Evolutionary conservation across 2,888 invertebrate species (phyloP).

Genomic region (Phymatocera aterrima): DNA sequence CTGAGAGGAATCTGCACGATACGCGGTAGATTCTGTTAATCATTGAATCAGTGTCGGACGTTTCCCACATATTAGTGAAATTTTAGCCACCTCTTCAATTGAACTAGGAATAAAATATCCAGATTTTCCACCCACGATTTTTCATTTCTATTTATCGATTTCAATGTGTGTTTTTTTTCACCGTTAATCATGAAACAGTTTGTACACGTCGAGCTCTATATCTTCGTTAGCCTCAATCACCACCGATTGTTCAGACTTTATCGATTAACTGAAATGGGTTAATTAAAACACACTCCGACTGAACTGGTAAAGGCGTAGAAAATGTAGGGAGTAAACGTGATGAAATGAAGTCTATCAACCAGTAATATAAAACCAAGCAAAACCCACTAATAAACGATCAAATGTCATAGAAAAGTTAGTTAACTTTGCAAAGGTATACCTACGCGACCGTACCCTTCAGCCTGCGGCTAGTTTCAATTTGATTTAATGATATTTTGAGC

Average conservation of each 20-base stretch:
- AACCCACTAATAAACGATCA: background rate
- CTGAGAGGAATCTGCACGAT: background rate
- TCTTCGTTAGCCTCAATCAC: slow-evolving; percentile 20
- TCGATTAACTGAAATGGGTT: slow-evolving; percentile 34
- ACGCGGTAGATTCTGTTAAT: background rate
- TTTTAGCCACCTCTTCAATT: background rate
- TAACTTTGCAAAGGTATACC: background rate
- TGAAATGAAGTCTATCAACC: background rate
- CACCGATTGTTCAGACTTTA: slow-evolving; percentile 28
- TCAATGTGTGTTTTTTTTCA: background rate
- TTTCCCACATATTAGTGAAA: background rate
- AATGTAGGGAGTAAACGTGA: background rate
- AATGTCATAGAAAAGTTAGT: background rate
- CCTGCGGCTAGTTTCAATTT: background rate
- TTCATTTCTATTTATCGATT: too few species aligned
- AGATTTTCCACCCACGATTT: background rate
- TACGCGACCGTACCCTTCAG: background rate
- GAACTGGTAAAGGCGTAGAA: background rate
- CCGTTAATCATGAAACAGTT: background rate
- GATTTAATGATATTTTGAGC: background rate
- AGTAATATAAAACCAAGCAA: background rate
- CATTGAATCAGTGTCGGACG: background rate
- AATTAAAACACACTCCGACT: background rate
- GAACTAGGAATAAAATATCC: background rate
- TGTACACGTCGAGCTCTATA: background rate